Base-by-base conservation (phyloP, 2,797 vertebrate genomes). In the Melanogrammus aeglefinus region DNA sequence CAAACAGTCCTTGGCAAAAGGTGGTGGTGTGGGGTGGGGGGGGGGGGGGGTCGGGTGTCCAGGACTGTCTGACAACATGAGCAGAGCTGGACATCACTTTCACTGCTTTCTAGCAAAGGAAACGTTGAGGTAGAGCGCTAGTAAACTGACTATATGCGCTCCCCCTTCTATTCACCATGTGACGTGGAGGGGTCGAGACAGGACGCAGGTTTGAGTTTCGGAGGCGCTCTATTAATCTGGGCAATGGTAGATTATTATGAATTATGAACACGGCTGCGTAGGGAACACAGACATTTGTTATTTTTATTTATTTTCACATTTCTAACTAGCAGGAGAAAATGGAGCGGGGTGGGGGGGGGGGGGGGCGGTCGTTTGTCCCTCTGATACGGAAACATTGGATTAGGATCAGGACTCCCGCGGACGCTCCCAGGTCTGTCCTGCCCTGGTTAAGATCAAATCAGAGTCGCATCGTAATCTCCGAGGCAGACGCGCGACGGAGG, bases 121-220 rank as follows among this genome's bases (percentile, higher is more conserved):
- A 63, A 24, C n/a, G 57, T 63, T 63, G 57, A 63, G 6, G n/a
- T 63, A n/a, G 57, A 63, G 38, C 47, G 13, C 74, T 39, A 70
- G 84, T 85, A 79, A 86, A 87, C 73, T 75, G 66, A 80, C 88
- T 90, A 89, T 86, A 84, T 77, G 78, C 75, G 87, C 74, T 44
- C 51, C 47, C 16, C 47, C 47, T 18, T 14, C 33, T 71, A 82
- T 81, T 44, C 76, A 74, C 78, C 21, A 75, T 86, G 85, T 83
- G 87, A 84, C 80, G 71, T 77, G 78, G 76, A 86, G 51, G 81
- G 82, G 36, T 84, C 77, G 76, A 91, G 91, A 92, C 89, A 86
- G 89, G 88, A 86, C 78, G 79, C 91, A 93, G 89, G 85, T 86
- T 82, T 79, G 76, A 80, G 66, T 90, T 91, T 88, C 84, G 85